phyloP scores from a whole-genome alignment of 64 coral and sea anemone species.

The Porites australiensis region DNA sequence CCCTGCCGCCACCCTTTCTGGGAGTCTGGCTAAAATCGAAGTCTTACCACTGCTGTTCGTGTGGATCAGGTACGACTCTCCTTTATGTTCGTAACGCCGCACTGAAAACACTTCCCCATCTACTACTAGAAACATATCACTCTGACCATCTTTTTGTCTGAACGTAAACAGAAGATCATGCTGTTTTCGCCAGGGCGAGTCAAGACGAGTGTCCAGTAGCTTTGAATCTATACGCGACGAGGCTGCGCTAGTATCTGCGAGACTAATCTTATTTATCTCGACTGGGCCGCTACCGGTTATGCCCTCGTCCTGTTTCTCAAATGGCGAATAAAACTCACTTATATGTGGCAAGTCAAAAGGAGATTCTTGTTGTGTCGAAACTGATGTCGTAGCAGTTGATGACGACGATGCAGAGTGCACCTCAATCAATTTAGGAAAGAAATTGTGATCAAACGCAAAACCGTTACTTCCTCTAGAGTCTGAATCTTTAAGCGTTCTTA shows the following conservation, averaged over 20 bases:
- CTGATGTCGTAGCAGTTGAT: not conserved
- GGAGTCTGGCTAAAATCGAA: conserved; percentile 1
- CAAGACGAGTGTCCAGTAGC: not conserved
- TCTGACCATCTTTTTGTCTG: not conserved
- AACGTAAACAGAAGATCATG: conserved; percentile 5
- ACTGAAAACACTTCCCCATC: conserved; percentile 12
- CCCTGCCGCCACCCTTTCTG: not conserved
- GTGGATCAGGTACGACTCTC: conserved; percentile 24
- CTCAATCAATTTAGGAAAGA: conserved; percentile 20
- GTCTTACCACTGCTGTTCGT: conserved; percentile 20
- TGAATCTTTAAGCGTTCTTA: not conserved
- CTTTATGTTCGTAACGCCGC: not conserved
- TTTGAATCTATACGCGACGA: not conserved
- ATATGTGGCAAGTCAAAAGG: not conserved
- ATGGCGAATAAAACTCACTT: not conserved
- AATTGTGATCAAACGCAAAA: conserved; percentile 33
- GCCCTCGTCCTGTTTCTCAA: not conserved
- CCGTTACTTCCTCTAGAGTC: not conserved
- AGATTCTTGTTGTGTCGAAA: not conserved
- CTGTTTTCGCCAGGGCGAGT: not conserved
- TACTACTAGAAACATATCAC: not conserved
- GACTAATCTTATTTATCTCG: not conserved
- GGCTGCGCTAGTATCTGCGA: not conserved
- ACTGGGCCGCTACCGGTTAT: not conserved
- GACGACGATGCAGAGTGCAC: not conserved